Base-by-base conservation (phyloP, 2,797 vertebrate species). In the Eospalax fontanierii region DNA sequence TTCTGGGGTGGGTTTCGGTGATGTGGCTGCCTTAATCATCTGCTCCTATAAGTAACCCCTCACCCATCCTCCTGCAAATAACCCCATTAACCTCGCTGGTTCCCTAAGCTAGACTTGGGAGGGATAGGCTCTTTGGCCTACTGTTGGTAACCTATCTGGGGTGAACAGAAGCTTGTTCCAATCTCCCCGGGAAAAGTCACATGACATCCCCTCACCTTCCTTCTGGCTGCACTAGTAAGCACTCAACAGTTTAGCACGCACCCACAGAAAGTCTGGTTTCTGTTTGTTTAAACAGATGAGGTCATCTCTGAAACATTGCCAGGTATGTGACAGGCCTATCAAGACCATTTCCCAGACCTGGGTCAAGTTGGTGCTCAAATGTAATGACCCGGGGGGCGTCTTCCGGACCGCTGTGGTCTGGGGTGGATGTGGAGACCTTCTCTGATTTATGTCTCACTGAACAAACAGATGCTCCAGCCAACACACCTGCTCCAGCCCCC, bases 351-450 rank as follows among this genome's bases (percentile, higher is more conserved):
- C 63, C 30, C 1, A 0, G 78, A 19, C 66, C 22, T 15, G 26
- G 78, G 4, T 85, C n/a, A 0, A 24, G 46, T 2, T 11, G 19
- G 2, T 22, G 6, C 71, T 71, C 2, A 12, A 14, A n/a, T n/a
- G 19, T 11, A 0, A 2, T 1, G n/a, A n/a, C n/a, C 0, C 8
- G 65, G 15, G 3, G 33, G 0, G 75, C 7, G 8, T 11, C 57
- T 12, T 5, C 2, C 6, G 4, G 61, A 16, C 0, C 2, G 4
- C 26, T 28, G 73, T 43, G 24, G 18, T 19, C 6, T 9, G 3
- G 0, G 18, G 3, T 0, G 24, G 59, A 19, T 54, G 24, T 4
- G 2, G 4, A 22, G n/a, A 35, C 22, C 24, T 54, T 33, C 70
- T 28, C 22, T 12, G 0, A 24, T 12, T 26, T 35, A 28, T 54